Evolutionary conservation across 2,888 invertebrate species (phyloP), one percentile per base, ranked within the genome.

Genomic region (Neria commutata): DNA sequence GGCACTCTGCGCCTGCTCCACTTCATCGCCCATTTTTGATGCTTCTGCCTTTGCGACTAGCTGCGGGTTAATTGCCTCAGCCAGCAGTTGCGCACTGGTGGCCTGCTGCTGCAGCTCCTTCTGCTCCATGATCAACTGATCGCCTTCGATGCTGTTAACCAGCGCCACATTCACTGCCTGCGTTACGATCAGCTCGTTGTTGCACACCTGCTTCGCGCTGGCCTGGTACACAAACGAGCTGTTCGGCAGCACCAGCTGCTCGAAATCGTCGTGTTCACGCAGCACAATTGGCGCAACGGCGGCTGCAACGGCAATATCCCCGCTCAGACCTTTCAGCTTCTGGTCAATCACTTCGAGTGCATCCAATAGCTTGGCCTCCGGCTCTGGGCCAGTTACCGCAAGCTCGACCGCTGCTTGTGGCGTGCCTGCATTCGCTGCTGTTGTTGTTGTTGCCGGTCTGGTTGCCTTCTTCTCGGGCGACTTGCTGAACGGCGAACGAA

Each of bases 191-290:
- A 68, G 50, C 56, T 75, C 65, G 48, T 71, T 71, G 26, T 69
- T 68, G 33, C 67, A 69, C 16, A 72, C 69, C 60, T 75, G 74
- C 54, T 74, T 78, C 23, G 75, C 75, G 58, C 78, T 86, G 60
- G 84, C 77, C 57, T 87, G 84, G 85, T 88, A 89, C 34, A 89
- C 79, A 77, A 89, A 89, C 3, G 89, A 89, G 64, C 84, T 85
- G 71, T 89, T 89, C 1, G 89, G 88, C 67, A 85, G 83, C 56
- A 86, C 83, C 14, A 76, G 70, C 53, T 71, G 72, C 48, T 76
- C 77, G 42, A 76, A 74, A 53, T 78, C 79, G 63, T 73, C 74
- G 24, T 70, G 67, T 16, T 67, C 55, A 0, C 59, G 63, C n/a
- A 71, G 52, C 3, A 69, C 21, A 21, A 76, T 59, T 1, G 48